phyloP scores from a whole-genome alignment of 2,888 invertebrate genomes.

The Papilio protenor region DNA sequence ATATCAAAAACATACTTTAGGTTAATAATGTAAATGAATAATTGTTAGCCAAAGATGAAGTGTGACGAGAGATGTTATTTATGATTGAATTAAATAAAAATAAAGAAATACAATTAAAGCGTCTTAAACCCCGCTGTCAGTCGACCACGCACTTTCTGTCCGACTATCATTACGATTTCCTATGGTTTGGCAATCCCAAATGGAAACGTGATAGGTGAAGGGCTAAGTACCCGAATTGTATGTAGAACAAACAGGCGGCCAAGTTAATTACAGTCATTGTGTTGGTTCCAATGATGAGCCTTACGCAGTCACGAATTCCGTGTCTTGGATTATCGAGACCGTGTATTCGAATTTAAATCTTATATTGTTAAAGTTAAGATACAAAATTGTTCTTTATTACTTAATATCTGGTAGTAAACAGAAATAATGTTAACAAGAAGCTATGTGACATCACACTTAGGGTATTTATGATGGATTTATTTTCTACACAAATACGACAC shows the following conservation, averaged over 20 bases:
- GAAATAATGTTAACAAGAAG: conserved; percentile 24
- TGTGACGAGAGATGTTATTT: too few relatives aligned
- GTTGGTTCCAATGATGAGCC: conserved; percentile 45
- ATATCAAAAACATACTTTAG: too few relatives aligned
- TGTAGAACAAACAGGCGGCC: conserved; percentile 75
- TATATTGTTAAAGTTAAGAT: background rate
- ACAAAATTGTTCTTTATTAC: background rate
- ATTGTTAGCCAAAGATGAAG: too few relatives aligned
- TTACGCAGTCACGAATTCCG: conserved; percentile 46
- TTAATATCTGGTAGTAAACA: background rate
- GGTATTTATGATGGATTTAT: conserved; percentile 31
- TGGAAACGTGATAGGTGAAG: conserved; percentile 81
- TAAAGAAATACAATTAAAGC: background rate
- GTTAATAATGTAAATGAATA: too few relatives aligned
- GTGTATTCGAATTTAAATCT: conserved; percentile 6
- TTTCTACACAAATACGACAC: background rate
- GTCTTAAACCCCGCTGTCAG: conserved; percentile 48
- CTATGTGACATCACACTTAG: conserved; percentile 33
- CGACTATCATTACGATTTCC: conserved; percentile 70
- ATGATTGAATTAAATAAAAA: too few relatives aligned
- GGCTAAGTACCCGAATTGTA: conserved; percentile 72
- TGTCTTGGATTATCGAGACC: background rate
- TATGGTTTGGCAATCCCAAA: conserved; percentile 77
- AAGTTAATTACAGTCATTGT: conserved; percentile 75
- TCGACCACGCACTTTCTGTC: conserved; percentile 48